Evolutionary conservation across 2,888 invertebrate genomes (phyloP).

Genomic region (Drosophila cracens): DNA sequence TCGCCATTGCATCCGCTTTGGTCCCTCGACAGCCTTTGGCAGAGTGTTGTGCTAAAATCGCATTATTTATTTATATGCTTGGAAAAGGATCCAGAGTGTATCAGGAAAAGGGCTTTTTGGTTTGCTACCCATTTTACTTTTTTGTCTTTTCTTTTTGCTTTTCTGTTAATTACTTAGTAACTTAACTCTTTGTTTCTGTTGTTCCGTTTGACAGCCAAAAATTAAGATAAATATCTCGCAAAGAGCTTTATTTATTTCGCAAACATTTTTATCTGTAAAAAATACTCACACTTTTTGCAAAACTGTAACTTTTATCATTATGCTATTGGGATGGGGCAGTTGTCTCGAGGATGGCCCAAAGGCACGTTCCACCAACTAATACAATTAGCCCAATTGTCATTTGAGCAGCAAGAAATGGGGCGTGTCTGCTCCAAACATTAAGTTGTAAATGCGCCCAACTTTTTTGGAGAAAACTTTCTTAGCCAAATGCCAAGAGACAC

Average conservation of each 20-base stretch:
- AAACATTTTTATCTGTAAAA: constrained; percentile 6
- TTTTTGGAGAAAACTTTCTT: constrained; percentile 36
- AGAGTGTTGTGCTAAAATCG: constrained; percentile 61
- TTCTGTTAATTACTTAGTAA: constrained; percentile 40
- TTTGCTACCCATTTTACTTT: constrained; percentile 11
- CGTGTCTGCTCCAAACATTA: constrained; percentile 51
- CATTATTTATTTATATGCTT: constrained; percentile 72
- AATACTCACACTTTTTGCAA: constrained; percentile 47
- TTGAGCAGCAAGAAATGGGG: constrained; percentile 46
- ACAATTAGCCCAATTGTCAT: constrained; percentile 80
- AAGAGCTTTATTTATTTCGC: constrained; percentile 53
- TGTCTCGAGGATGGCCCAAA: constrained; percentile 23
- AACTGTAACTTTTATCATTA: constrained; percentile 58
- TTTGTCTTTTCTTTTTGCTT: neutral
- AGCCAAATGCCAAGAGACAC: constrained; percentile 28
- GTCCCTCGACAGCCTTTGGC: constrained; percentile 51
- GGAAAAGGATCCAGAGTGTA: constrained; percentile 23
- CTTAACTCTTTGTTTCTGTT: constrained; percentile 64
- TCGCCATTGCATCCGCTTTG: constrained; percentile 35
- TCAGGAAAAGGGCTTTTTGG: constrained; percentile 38
- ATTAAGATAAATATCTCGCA: constrained; percentile 74
- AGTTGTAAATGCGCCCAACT: constrained; percentile 54
- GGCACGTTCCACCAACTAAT: constrained; percentile 62
- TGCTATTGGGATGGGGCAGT: constrained; percentile 21
- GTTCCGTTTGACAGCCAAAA: constrained; percentile 49